A percentile compares a stretch with the other conserved stretches of the same genome.
These are phyloP conservation scores for Mormyrus lacerda DNA, from an alignment of 2,113 vertebrate genomes.

Conservation along the genomic window DNA sequence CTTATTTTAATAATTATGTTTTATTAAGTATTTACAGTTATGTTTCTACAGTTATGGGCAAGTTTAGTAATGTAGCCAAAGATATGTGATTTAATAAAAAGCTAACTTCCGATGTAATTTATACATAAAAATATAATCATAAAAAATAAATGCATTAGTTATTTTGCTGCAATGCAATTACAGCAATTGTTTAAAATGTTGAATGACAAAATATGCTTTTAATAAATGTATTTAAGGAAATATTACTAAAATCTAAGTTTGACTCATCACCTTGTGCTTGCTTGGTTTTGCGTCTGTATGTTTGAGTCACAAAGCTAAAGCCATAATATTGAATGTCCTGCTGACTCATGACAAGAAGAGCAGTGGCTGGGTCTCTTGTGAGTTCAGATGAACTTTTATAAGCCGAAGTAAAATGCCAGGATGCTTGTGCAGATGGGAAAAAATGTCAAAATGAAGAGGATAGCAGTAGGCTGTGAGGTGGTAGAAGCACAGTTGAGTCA, in stretches of 20 bases:
- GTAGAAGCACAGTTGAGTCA: not conserved
- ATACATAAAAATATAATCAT: no score
- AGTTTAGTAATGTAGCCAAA: not conserved
- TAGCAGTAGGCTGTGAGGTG: not conserved
- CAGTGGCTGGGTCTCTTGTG: not conserved
- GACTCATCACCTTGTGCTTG: not conserved
- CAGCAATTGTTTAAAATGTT: not conserved
- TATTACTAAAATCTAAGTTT: not conserved
- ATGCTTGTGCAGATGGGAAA: not conserved
- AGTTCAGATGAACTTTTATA: not conserved
- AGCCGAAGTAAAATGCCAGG: constrained; percentile 10
- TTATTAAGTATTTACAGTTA: not conserved
- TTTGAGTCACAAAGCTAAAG: not conserved
- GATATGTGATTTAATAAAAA: not conserved
- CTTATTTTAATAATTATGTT: not conserved
- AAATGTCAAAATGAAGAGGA: not conserved
- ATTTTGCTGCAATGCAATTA: not conserved
- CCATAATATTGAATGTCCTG: not conserved
- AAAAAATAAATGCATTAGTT: not conserved
- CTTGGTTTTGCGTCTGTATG: not conserved
- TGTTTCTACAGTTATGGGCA: not conserved
- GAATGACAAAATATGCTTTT: not conserved
- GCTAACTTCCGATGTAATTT: not conserved
- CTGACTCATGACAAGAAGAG: not conserved
- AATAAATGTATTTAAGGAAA: not conserved